These are phyloP conservation scores for Akabosia matsudoensis DNA, from an alignment of 1,140 invertebrate genomes.

Conservation along the genomic window DNA sequence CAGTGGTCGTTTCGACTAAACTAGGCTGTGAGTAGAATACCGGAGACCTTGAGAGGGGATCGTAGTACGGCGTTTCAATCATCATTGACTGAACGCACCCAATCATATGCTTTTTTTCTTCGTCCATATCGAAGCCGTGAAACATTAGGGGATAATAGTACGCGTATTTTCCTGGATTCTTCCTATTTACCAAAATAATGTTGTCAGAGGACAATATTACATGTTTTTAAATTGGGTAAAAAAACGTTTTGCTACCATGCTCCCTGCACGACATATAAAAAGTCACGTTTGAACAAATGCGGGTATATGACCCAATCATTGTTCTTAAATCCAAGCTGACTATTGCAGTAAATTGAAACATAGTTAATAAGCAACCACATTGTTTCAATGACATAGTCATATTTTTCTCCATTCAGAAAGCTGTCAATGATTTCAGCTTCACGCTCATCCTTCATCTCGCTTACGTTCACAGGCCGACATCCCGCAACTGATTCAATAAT, in stretches of 20 bases:
- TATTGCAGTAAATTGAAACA: not conserved
- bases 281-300: not conserved
- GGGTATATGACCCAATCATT: not conserved
- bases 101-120: not conserved
- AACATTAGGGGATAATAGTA: constrained; percentile 4
- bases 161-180: not conserved
- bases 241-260: not conserved
- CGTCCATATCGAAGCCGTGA: not conserved
- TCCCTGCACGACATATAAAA: not conserved
- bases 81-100: not conserved
- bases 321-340: not conserved
- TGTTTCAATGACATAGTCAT: constrained; percentile 3
- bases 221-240: no score
- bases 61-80: not conserved
- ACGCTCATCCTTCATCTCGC: not conserved
- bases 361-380: not conserved
- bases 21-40: no score
- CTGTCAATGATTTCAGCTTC: not conserved
- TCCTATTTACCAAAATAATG: not conserved
- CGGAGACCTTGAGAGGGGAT: not conserved
- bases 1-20: no score
- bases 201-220: no score
- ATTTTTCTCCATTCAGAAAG: not conserved
- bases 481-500: not conserved
- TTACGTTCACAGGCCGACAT: not conserved